phyloP scores from a whole-genome alignment of 2,888 invertebrate genomes.

The Lottia gigantea region DNA sequence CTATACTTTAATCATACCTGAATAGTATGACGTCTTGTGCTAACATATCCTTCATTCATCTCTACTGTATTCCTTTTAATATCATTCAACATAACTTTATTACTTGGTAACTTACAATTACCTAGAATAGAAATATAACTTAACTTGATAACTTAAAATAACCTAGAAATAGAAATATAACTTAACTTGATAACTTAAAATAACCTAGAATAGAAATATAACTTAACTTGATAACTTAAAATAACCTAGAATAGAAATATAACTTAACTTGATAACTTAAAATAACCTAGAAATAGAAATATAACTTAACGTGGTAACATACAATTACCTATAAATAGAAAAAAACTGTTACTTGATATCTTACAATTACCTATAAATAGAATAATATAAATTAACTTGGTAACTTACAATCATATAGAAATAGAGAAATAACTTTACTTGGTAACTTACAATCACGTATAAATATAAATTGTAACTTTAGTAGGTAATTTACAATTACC shows the following conservation, averaged over 20 bases:
- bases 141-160: no score
- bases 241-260: no score
- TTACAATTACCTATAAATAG: no score
- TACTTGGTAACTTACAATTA: constrained; percentile 36
- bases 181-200: constrained; percentile 26
- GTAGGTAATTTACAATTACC: constrained; percentile 41
- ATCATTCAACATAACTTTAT: constrained; percentile 47
- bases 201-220: no score
- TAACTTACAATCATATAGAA: no score
- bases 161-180: no score
- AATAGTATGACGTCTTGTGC: constrained; percentile 54
- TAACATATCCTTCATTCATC: constrained; percentile 48
- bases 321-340: no score
- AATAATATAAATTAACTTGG: no score
- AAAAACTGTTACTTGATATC: no score
- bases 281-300: constrained; percentile 32
- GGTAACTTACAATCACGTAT: no score
- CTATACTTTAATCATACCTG: constrained; percentile 38
- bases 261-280: constrained; percentile 34
- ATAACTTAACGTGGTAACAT: background rate
- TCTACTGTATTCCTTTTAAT: constrained; percentile 37
- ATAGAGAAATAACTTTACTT: no score
- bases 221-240: no score
- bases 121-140: constrained; percentile 31
- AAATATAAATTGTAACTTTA: background rate